phyloP scores from a whole-genome alignment of 2,797 vertebrate genomes.

The Helarctos malayanus region DNA sequence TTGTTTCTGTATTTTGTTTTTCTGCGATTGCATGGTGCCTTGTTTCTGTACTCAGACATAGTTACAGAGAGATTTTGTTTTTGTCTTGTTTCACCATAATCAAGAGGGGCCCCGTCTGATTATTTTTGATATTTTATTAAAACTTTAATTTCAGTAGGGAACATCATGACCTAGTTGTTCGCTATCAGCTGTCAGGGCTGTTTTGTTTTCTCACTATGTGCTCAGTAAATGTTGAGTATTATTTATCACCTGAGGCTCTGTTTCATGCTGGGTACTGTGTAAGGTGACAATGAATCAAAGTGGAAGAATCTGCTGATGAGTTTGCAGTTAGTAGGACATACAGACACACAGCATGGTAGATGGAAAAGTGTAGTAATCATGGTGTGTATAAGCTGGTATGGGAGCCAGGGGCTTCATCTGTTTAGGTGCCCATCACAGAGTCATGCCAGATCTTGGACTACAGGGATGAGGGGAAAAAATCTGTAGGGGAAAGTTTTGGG shows the following conservation, averaged over 20 bases:
- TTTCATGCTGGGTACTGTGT: not conserved
- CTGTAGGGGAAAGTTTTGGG: not conserved
- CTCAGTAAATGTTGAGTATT: not conserved
- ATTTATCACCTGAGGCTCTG: not conserved
- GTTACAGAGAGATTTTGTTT: slow-evolving; percentile 35
- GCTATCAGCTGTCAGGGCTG: not conserved
- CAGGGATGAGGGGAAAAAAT: not conserved
- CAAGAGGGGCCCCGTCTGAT: not conserved
- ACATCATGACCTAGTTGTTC: not conserved
- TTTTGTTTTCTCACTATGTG: slow-evolving; percentile 12
- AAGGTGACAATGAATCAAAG: not conserved
- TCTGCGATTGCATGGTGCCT: not conserved
- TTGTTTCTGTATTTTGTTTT: not conserved
- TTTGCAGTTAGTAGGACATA: not conserved
- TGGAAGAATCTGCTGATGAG: not conserved
- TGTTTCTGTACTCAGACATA: slow-evolving; percentile 34
- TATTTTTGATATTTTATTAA: slow-evolving; percentile 43
- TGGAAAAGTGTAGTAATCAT: not conserved
- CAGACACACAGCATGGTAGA: not conserved
- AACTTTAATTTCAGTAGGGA: slow-evolving; percentile 49
- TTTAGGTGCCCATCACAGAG: not conserved
- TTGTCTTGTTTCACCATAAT: slow-evolving; percentile 39
- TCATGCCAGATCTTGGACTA: not conserved
- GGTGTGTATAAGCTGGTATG: not conserved
- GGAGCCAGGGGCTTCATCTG: not conserved